Evolutionary conservation across 2,888 invertebrate species (phyloP), one percentile per base, ranked within the genome.

Genomic region (Acrobasis suavella): DNA sequence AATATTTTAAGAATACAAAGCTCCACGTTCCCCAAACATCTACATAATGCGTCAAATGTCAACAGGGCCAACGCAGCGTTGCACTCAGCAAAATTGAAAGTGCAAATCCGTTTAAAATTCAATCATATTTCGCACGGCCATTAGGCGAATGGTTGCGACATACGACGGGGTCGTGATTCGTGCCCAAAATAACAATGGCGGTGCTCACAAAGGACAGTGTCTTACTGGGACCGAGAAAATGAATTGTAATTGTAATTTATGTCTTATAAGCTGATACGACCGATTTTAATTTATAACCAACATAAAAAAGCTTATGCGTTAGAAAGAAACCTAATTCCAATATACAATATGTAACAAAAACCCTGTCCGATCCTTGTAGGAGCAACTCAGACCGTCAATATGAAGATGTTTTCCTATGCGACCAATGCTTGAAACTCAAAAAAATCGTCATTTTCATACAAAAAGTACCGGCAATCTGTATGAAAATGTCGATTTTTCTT

Each of bases 151-250:
- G 67, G 74, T 68, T 64, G 71, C 69, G 70, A 77, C 75, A 71
- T 69, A 76, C 76, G 76, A 74, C 76, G 73, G 72, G 71, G 69
- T 65, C 80, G 32, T 22, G 8, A 32, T 32, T 32, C 32, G 82
- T 78, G 81, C 76, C 73, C 73, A 64, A 73, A 78, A 77, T 80
- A 77, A 75, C 72, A 79, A 80, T 74, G 67, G 62, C 54, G 58
- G 22, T 38, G 51, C 39, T 15, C 12, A 50, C 58, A 59, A 50
- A 22, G 37, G 50, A 17, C 17, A 56, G 17, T 32, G 52, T 52
- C 58, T 58, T 58, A 59, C 64, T 62, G 69, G 32, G 32, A 8
- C 32, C 69, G 71, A 75, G 56, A n/a, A 56, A 56, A 56, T 22
- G 42, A 56, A 46, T 2, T 14, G 32, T 8, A 10, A 56, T 56